Percentiles rank a stretch among this genome's conserved stretches.
These are phyloP conservation scores for Calidris pygmaea DNA, from an alignment of 2,113 vertebrate genomes.

Conservation along the genomic window DNA sequence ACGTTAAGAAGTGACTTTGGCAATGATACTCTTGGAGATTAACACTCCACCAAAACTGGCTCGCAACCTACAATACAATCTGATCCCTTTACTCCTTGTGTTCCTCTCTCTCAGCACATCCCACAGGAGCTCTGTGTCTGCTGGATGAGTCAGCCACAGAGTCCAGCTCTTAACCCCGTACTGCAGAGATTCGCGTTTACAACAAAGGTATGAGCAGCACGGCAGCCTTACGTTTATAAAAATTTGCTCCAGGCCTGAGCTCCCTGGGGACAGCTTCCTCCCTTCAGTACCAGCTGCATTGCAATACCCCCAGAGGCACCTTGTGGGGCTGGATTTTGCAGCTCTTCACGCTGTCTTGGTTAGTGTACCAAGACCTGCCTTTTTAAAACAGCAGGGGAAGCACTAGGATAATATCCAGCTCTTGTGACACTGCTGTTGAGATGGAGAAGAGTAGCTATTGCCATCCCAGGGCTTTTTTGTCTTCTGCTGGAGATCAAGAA, in stretches of 20 bases:
- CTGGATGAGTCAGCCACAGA: not conserved
- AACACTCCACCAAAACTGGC: slow-evolving; percentile 30
- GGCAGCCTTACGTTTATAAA: not conserved
- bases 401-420: not conserved
- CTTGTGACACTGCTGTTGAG: not conserved
- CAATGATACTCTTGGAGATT: slow-evolving; percentile 37
- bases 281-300: not conserved
- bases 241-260: not conserved
- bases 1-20: slow-evolving; percentile 42
- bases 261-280: not conserved
- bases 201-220: not conserved
- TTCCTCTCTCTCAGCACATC: not conserved
- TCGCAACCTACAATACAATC: not conserved
- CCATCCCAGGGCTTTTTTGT: not conserved
- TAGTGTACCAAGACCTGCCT: not conserved
- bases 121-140: not conserved
- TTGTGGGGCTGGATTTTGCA: not conserved
- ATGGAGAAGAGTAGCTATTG: not conserved
- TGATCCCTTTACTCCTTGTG: not conserved
- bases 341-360: not conserved
- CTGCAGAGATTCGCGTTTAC: not conserved
- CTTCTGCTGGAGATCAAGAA: not conserved
- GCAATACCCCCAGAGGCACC: not conserved
- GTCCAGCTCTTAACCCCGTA: not conserved
- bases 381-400: not conserved